Evolutionary conservation across 2,113 vertebrate genomes (phyloP).

Genomic region (Bostrychus sinensis): DNA sequence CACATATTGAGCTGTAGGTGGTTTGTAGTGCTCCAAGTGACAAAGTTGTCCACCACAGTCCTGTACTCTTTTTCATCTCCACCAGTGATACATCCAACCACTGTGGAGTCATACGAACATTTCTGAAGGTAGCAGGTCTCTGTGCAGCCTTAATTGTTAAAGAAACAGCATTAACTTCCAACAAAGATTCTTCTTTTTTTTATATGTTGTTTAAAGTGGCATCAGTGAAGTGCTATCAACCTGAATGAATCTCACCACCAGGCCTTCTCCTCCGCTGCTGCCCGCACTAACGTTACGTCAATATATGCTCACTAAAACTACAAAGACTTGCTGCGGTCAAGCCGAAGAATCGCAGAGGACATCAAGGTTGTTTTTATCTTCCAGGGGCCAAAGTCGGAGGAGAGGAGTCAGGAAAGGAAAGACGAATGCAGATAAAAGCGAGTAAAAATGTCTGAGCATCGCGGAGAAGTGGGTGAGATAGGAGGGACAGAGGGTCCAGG

Average conservation of each 20-base stretch:
- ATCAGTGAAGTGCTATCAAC: background rate
- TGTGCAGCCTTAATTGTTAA: too few relatives aligned
- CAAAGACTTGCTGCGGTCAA: constrained; percentile 49
- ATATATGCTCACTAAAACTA: constrained; percentile 43
- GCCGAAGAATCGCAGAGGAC: constrained; percentile 34
- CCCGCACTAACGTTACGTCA: constrained; percentile 28
- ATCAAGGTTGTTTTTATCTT: constrained; percentile 47
- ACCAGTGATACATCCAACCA: too few relatives aligned
- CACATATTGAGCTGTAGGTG: too few relatives aligned
- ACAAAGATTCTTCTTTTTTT: background rate
- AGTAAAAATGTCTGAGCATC: constrained; percentile 40
- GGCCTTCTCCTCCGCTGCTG: background rate
- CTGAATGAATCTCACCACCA: constrained; percentile 26
- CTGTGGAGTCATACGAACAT: too few relatives aligned
- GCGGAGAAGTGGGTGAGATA: constrained; percentile 54
- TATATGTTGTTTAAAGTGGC: background rate
- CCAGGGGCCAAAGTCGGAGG: constrained; percentile 33
- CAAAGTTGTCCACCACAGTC: too few relatives aligned
- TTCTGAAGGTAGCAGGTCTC: too few relatives aligned
- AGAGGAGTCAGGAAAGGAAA: constrained; percentile 48
- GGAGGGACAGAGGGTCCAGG: constrained; percentile 37
- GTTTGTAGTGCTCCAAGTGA: too few relatives aligned
- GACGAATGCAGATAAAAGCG: constrained; percentile 57
- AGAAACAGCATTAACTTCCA: background rate
- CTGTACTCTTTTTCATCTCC: too few relatives aligned